A percentile compares a stretch with the other conserved stretches of the same genome.
phyloP scores from a whole-genome alignment of 2,888 invertebrate species.

The Pristionchus mayeri region DNA sequence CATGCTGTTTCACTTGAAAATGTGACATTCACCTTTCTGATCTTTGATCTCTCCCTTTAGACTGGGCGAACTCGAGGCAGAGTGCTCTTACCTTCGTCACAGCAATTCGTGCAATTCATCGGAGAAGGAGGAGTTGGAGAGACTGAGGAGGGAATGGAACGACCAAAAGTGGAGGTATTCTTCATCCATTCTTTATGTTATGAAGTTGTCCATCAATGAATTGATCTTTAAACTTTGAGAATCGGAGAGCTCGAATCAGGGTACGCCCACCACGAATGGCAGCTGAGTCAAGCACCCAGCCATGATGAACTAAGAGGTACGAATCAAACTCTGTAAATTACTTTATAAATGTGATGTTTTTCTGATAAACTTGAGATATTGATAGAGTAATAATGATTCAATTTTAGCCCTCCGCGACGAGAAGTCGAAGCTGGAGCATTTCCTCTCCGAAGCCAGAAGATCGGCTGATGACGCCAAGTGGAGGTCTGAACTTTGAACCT shows the following conservation, averaged over 20 bases:
- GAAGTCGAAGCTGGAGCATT: background rate
- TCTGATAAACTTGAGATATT: too few species aligned
- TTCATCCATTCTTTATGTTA: background rate
- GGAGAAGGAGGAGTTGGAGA: conserved; percentile 32
- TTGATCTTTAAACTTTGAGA: conserved; percentile 38
- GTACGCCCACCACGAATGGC: conserved; percentile 51
- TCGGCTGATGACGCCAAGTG: conserved; percentile 47
- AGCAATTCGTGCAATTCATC: background rate
- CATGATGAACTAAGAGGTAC: background rate
- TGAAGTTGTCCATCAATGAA: background rate
- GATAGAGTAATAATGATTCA: too few species aligned
- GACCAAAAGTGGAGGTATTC: conserved; percentile 46
- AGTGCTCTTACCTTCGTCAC: background rate
- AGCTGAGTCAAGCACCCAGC: conserved; percentile 15
- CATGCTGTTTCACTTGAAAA: too few species aligned
- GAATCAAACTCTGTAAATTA: too few species aligned
- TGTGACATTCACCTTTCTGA: too few species aligned
- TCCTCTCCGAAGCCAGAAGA: background rate
- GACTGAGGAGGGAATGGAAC: conserved; percentile 3
- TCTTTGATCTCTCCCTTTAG: background rate
- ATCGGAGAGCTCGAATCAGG: conserved; percentile 50
- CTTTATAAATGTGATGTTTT: background rate
- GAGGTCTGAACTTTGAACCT: conserved; percentile 26
- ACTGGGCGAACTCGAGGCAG: conserved; percentile 45
- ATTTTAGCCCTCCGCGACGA: background rate